These are phyloP conservation scores for Clarias pachynema DNA, from an alignment of 2,797 vertebrate species.

Conservation along the genomic window DNA sequence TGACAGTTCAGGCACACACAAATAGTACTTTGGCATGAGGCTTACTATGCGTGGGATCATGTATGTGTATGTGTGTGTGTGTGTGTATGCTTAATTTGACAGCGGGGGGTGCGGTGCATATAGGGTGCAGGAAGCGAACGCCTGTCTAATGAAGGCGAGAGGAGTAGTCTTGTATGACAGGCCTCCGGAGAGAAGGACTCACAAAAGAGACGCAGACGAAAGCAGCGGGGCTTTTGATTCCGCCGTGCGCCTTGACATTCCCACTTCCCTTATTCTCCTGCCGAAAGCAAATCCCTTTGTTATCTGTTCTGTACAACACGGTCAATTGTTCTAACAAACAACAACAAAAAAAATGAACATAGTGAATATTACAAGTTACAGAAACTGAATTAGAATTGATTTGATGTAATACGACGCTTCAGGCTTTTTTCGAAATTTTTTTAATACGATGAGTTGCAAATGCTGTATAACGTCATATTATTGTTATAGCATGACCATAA, in stretches of 20 bases:
- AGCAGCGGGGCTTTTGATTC: slow-evolving; percentile 56
- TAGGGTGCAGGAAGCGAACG: slow-evolving; percentile 48
- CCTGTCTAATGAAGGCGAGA: slow-evolving; percentile 65
- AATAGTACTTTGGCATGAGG: slow-evolving; percentile 32
- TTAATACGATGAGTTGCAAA: slow-evolving; percentile 4
- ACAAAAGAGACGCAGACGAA: slow-evolving; percentile 51
- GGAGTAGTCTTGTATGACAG: slow-evolving; percentile 61
- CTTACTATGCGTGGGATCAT: slow-evolving; percentile 7
- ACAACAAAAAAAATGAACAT: slow-evolving; percentile 3
- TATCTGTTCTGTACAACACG: slow-evolving; percentile 46
- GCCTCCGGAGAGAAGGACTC: slow-evolving; percentile 52
- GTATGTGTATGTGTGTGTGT: slow-evolving; percentile 30
- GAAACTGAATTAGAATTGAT: neutral
- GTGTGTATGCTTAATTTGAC: slow-evolving; percentile 56
- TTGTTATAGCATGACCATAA: neutral
- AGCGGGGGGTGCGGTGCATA: slow-evolving; percentile 55
- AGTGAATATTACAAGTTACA: slow-evolving; percentile 12
- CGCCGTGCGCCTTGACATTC: slow-evolving; percentile 43
- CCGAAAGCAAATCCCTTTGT: slow-evolving; percentile 50
- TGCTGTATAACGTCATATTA: slow-evolving; percentile 1
- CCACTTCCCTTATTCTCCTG: slow-evolving; percentile 46
- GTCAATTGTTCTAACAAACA: slow-evolving; percentile 25
- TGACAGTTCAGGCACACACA: slow-evolving; percentile 48
- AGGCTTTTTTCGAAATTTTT: neutral
- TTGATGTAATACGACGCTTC: neutral